A percentile compares a stretch with the other conserved stretches of the same genome.
Conservation (phyloP, 2,113 vertebrate genomes). For the Alligator sinensis region DNA sequence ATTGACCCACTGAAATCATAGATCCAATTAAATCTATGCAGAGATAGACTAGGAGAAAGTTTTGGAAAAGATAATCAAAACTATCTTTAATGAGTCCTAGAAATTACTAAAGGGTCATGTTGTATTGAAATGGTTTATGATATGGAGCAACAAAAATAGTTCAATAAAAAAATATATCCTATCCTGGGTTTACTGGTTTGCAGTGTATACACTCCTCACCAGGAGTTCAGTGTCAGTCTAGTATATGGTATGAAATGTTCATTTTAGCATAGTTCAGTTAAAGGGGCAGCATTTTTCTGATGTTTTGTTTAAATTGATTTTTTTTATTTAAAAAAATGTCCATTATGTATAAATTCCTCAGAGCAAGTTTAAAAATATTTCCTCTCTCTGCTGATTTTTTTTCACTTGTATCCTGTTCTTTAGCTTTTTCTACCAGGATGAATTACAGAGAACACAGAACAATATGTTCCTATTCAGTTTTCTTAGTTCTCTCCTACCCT, state of each 20-base stretch:
- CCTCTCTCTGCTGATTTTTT: slow-evolving; percentile 26
- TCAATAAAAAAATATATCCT: neutral
- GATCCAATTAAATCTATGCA: neutral
- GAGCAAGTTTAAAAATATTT: slow-evolving; percentile 11
- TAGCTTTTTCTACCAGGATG: neutral
- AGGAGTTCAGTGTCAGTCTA: neutral
- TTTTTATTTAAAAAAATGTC: neutral
- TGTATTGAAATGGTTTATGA: neutral
- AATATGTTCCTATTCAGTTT: accelerated
- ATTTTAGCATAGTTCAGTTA: neutral
- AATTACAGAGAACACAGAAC: neutral
- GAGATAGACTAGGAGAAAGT: neutral
- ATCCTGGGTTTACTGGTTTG: neutral
- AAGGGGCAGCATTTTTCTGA: neutral
- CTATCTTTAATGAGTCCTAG: neutral
- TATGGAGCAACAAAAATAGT: neutral
- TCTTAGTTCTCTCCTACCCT: neutral
- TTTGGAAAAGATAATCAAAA: neutral
- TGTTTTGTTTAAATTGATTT: neutral
- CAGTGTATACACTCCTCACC: neutral
- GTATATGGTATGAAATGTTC: neutral
- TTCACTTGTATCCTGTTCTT: neutral
- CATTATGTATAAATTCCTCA: neutral
- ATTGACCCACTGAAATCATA: neutral
- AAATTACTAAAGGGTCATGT: neutral